phyloP scores from a whole-genome alignment of 1,140 invertebrate species.

The Parasteatoda tepidariorum region DNA sequence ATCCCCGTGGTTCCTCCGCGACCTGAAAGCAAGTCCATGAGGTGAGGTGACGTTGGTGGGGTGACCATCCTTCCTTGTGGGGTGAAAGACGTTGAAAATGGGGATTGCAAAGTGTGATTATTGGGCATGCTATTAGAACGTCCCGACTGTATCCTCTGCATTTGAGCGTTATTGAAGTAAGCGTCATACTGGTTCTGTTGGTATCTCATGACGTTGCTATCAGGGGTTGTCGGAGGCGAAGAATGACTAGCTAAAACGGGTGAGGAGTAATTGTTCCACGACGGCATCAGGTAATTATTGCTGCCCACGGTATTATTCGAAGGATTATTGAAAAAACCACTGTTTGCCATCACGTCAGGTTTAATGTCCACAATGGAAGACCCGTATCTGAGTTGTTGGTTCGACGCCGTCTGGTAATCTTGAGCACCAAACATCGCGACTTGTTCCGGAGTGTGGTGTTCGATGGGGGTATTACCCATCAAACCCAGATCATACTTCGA shows the following conservation, averaged over 20 bases:
- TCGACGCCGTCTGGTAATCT: constrained; percentile 28
- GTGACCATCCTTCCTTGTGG: constrained; percentile 70
- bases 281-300: constrained; percentile 21
- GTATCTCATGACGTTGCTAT: constrained; percentile 23
- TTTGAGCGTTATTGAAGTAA: constrained; percentile 30
- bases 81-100: constrained; percentile 34
- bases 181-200: constrained; percentile 40
- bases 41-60: constrained; percentile 73
- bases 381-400: constrained; percentile 36
- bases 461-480: constrained; percentile 8
- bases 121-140: constrained; percentile 10
- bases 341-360: background rate
- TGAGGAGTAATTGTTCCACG: constrained; percentile 50
- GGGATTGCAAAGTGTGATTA: constrained; percentile 33
- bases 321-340: background rate
- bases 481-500: constrained; percentile 38
- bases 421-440: constrained; percentile 23
- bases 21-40: constrained; percentile 68
- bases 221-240: constrained; percentile 50
- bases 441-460: constrained; percentile 39
- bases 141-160: constrained; percentile 4
- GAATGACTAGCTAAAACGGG: constrained; percentile 55
- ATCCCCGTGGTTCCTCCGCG: constrained; percentile 14
- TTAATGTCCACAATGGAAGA: constrained; percentile 39
- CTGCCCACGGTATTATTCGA: constrained; percentile 2